Conservation (phyloP, 2,888 invertebrate genomes). For the Plagodis pulveraria region DNA sequence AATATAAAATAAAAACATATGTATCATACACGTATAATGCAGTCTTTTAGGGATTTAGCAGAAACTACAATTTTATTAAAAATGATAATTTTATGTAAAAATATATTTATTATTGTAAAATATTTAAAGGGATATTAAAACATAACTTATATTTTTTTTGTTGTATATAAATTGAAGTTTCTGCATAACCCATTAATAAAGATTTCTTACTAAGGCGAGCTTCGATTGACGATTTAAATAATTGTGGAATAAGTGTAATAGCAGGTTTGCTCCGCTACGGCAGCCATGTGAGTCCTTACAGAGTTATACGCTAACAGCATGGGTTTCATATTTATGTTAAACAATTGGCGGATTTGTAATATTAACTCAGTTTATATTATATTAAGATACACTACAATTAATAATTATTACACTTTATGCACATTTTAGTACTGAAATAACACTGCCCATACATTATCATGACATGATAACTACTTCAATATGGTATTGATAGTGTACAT, state of each 20-base stretch:
- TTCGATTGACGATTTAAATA: slow-evolving; percentile 41
- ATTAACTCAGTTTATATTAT: too few relatives aligned
- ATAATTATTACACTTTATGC: too few relatives aligned
- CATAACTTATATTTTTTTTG: neutral
- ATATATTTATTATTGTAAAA: neutral
- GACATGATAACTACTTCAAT: too few relatives aligned
- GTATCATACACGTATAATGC: slow-evolving; percentile 66
- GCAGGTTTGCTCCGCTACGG: slow-evolving; percentile 46
- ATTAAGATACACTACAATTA: too few relatives aligned
- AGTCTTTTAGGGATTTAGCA: slow-evolving; percentile 55
- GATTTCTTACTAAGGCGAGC: slow-evolving; percentile 62
- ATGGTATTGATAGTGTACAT: too few relatives aligned
- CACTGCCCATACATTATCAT: too few relatives aligned
- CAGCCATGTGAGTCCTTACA: slow-evolving; percentile 54
- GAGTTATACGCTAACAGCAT: slow-evolving; percentile 52
- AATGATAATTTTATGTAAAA: too few relatives aligned
- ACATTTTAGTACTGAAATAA: too few relatives aligned
- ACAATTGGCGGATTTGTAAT: neutral
- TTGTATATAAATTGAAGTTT: slow-evolving; percentile 33
- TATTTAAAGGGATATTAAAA: neutral
- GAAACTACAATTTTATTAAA: slow-evolving; percentile 35
- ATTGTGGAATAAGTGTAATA: slow-evolving; percentile 38
- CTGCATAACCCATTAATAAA: slow-evolving; percentile 38
- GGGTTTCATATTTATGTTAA: slow-evolving; percentile 26
- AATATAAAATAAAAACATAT: slow-evolving; percentile 23